Base-by-base conservation (phyloP, 2,797 vertebrate genomes). In the Myotis findleyi region DNA sequence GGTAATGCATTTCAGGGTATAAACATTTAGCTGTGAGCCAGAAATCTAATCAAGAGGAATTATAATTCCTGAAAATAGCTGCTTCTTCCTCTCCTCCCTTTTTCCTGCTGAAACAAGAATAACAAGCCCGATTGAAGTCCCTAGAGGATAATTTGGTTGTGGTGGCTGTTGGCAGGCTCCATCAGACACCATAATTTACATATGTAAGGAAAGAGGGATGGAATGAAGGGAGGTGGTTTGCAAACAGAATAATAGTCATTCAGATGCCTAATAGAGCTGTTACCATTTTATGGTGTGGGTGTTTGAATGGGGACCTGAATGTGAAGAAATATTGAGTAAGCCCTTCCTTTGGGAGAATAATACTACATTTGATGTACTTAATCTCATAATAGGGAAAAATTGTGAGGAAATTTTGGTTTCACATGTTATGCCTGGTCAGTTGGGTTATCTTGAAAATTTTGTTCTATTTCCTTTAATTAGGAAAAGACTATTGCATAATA, bases 61-160 rank as follows among this genome's bases (percentile, higher is more conserved):
- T 98, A 51, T 96, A 87, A 91, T 96, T 97, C 89, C 88, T 97
- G 93, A 96, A 97, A 97, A 96, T 86, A 96, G 85, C 77, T 53
- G 51, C 53, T 94, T 16, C 64, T 86, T 82, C 62, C n/a, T 62
- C 23, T 7, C 36, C 3, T 21, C 7, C 23, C 16, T 36, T 51
- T 59, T 51, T 77, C 80, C 89, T 94, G 59, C 57, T 81, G 88
- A 94, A 97, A 87, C 76, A 96, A 91, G 87, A 94, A 94, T 95
- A 95, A 95, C 68, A 91, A 93, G 87, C 53, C 41, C 0, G 1
- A 62, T 80, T 91, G 73, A 95, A 72, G 59, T 97, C 96, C 88
- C 96, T 69, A 47, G 92, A 93, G 97, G 77, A 93, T 89, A 85
- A 97, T 98, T 97, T 93, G 49, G 71, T 95, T 87, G 68, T 76